Evolutionary conservation across 2,797 vertebrate species (phyloP).

Genomic region (Pseudocheirus occidentalis): DNA sequence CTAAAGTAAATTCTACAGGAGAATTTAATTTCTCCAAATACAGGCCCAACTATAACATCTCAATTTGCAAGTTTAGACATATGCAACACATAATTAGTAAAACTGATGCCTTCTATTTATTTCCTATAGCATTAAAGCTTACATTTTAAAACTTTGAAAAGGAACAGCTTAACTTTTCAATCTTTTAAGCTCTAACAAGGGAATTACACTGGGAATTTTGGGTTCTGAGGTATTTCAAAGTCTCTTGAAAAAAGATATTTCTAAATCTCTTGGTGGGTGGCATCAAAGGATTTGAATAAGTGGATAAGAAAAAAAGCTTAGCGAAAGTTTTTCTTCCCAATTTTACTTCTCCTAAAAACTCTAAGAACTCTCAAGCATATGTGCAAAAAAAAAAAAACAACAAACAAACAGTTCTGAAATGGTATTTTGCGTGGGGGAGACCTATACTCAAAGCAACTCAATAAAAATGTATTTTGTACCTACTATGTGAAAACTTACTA

Average conservation of each 20-base stretch:
- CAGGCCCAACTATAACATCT: background rate
- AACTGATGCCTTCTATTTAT: background rate
- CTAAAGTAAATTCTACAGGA: background rate
- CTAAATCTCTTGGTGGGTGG: background rate
- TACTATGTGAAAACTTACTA: background rate
- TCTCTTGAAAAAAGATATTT: background rate
- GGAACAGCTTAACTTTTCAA: background rate
- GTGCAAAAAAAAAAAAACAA: background rate
- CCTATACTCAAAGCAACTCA: background rate
- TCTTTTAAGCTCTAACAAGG: background rate
- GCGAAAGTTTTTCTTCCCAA: background rate
- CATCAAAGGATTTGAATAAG: background rate
- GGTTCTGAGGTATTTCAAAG: background rate
- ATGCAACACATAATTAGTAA: background rate
- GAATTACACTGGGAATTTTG: background rate
- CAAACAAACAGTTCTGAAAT: background rate
- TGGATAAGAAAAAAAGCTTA: background rate
- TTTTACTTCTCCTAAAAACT: background rate
- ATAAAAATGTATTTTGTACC: background rate
- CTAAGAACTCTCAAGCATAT: background rate
- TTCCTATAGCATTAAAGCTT: background rate
- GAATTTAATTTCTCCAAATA: background rate
- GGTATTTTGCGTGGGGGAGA: background rate
- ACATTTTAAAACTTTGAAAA: background rate
- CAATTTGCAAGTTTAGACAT: background rate